Base-by-base conservation (phyloP, 2,113 vertebrate genomes). In the Melanotaenia duboulayi region DNA sequence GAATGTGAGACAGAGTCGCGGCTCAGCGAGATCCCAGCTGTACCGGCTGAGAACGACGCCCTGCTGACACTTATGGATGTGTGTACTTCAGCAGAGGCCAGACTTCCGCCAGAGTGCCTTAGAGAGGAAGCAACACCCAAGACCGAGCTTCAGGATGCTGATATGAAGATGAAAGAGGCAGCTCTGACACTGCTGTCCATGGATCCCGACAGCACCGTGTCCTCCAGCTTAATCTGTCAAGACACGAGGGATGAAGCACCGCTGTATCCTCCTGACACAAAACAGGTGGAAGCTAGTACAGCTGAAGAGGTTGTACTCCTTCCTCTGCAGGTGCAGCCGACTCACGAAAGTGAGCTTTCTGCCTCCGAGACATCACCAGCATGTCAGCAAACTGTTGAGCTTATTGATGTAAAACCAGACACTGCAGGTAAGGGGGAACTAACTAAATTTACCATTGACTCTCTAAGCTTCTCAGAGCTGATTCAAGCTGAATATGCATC, bases 161-260 rank as follows among this genome's bases (percentile, higher is more conserved):
- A 95, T 14, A 74, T 91, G 78, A 94, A 94, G 82, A 95, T 93
- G 93, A 92, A 94, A 46, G 94, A 95, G 71, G 94, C 94, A 0
- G 94, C 94, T 3, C 91, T 95, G 24, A 92, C 94, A 0, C 84
- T 95, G 70, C 93, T 95, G n/a, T 95, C 94, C 51, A 95, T 95
- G 94, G 94, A 93, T 61, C 91, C 94, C 0, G 89, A 94, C 25
- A 86, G 90, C 17, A 78, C 81, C 0, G 46, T 90, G 40, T 76
- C 89, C 7, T 65, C 88, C n/a, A 46, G 58, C 56, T 52, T 91
- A 28, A 63, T 83, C 0, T 17, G 71, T 9, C 80, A 69, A 24
- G 70, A 68, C 6, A 1, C 42, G 14, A 50, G 32, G n/a, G 80
- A 73, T 2, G 71, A 81, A 19, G 7, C 23, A 1, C 71, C 62